A percentile compares a stretch with the other conserved stretches of the same genome.
phyloP scores from a whole-genome alignment of 1,140 invertebrate species.

The Hypothenemus hampei region DNA sequence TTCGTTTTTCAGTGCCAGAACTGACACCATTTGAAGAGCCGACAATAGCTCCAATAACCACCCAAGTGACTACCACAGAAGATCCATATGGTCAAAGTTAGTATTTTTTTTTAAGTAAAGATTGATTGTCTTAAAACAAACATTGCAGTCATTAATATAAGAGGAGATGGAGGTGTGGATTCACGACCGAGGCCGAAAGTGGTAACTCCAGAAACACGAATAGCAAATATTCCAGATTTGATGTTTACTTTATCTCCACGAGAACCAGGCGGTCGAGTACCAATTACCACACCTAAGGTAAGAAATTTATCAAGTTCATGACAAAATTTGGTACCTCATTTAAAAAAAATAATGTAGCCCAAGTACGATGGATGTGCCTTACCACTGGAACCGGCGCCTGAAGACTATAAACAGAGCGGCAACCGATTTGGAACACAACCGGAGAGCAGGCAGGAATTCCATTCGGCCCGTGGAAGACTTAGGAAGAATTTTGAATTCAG shows the following conservation, averaged over 20 bases:
- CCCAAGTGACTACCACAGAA: slow-evolving; percentile 30
- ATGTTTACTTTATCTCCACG: neutral
- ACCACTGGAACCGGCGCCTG: slow-evolving; percentile 23
- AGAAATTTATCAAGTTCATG: no score
- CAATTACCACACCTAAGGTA: slow-evolving; percentile 25
- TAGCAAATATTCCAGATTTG: neutral
- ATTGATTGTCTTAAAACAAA: neutral
- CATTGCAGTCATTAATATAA: slow-evolving; percentile 12
- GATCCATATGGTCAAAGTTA: slow-evolving; percentile 17
- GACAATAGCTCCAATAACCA: slow-evolving; percentile 25
- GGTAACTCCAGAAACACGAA: neutral
- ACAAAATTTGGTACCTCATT: neutral
- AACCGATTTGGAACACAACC: slow-evolving; percentile 37
- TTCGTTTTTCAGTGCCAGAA: slow-evolving; percentile 19
- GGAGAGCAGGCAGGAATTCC: slow-evolving; percentile 71
- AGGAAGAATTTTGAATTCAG: slow-evolving; percentile 68
- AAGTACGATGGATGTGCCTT: slow-evolving; percentile 30
- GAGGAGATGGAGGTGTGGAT: slow-evolving; percentile 39
- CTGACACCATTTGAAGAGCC: slow-evolving; percentile 31
- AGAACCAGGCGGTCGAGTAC: slow-evolving; percentile 10
- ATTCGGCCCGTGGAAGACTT: slow-evolving; percentile 55
- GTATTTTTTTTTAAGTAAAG: slow-evolving; percentile 6
- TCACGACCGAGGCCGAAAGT: slow-evolving; percentile 4
- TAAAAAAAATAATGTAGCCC: slow-evolving; percentile 1
- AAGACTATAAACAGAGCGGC: slow-evolving; percentile 25